Evolutionary conservation across 1,140 invertebrate genomes (phyloP), one percentile per base, ranked within the genome.

Genomic region (Drosophila azteca): DNA sequence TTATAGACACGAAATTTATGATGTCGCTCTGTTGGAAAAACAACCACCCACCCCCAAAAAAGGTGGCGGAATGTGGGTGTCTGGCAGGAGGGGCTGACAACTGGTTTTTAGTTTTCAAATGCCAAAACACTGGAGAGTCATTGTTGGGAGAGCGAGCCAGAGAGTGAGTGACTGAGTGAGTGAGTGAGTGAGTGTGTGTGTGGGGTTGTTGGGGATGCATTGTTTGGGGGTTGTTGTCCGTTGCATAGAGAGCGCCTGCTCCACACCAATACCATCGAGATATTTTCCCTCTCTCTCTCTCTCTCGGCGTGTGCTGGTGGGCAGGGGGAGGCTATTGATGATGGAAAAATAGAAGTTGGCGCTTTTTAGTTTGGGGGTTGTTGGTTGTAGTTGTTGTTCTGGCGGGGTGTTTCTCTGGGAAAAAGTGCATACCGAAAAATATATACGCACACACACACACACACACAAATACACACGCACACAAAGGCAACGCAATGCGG

Each of bases 1-100:
- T 87, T 87, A 87, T 87, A 87, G 82, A 87, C 82, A 87, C 82
- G 71, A 88, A 87, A 87, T 87, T 87, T 87, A 87, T 87, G 82
- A 88, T 85, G 85, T 87, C 2, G 78, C 79, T 68, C 50, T 54
- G 61, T 46, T 70, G 51, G 65, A 83, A 87, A 85, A 87, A 72
- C 82, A 70, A 87, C 78, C 78, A 75, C 83, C 66, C 77, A 78
- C 65, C 83, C 74, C 64, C 29, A 49, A 17, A 51, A 51, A 54
- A 13, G 31, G 41, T 41, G 49, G 46, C 9, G 50, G 60, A n/a
- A 44, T 22, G 26, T 46, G 13, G 24, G 55, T 26, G 54, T 57
- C 57, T 63, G 65, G 43, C 20, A 45, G 55, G 54, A 50, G 29
- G 77, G 46, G 35, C 35, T 39, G 35, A 39, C 35, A 39, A 39